Evolutionary conservation across 2,797 vertebrate species (phyloP), one percentile per base, ranked within the genome.

Genomic region (Phoxinus dragarum): DNA sequence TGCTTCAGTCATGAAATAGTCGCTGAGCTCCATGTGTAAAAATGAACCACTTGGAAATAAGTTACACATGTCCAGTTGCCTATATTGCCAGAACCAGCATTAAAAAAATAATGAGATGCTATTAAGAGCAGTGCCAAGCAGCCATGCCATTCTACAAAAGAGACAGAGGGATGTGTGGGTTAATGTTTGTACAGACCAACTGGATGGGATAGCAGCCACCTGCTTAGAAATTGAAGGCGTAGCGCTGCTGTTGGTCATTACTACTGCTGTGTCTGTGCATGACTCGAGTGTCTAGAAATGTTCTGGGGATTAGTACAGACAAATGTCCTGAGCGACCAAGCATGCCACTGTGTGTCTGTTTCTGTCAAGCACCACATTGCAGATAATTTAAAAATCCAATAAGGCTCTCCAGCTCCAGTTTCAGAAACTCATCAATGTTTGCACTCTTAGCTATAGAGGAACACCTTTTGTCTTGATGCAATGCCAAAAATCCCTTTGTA

Each of bases 211-310:
- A 54, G 69, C 6, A 68, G 44, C 76, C 86, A 87, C 76, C 82
- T 84, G 68, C 82, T 87, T n/a, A 64, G 16, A 86, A 47, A n/a
- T 78, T 34, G 36, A 38, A 61, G 77, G 42, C 44, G 21, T 42
- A 36, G 75, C 69, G 3, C 49, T 67, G n/a, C 80, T 77, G 84
- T 77, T 59, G 38, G 66, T 68, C 74, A 80, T 73, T 40, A 80
- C 74, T 44, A 38, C 64, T 47, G 80, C 76, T 84, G 76, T 74
- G 77, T 54, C 52, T 79, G 69, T 68, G 75, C 67, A 78, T 87
- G 81, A 64, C 59, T 67, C 64, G 19, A 73, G 68, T 66, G 64
- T 74, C 86, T 80, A 84, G 76, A 74, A 73, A 87, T 80, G 47
- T 87, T 69, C 31, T 3, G 38, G 27, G 56, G 86, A 87, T 84